Evolutionary conservation across 2,113 vertebrate species (phyloP), one percentile per base, ranked within the genome.

Genomic region (Desmodus rotundus): DNA sequence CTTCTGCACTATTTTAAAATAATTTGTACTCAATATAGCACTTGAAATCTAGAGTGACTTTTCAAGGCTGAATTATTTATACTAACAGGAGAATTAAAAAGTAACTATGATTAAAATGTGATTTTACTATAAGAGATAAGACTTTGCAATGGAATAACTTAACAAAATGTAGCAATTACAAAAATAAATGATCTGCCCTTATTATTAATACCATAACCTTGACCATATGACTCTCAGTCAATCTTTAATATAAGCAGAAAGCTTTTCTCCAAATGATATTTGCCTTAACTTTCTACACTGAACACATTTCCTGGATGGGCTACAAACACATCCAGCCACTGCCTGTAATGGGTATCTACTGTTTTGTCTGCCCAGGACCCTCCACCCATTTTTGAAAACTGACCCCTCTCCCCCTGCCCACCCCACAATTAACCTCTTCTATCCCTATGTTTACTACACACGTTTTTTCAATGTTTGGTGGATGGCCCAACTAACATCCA

Each of bases 1-100:
- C 16, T 38, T 96, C 68, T 54, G 24, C 15, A 61, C 61, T 77
- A 63, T 45, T 93, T 93, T 72, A 65, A 85, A 96, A 94, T 63
- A 83, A 94, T 41, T 43, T 38, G 5, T 72, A 68, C 10, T 85
- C 19, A 82, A 54, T 26, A 91, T 63, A 82, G 22, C 63, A 88
- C n/a, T 10, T 76, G 56, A 84, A 86, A 80, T 61, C 50, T 38
- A 83, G 16, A 88, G 11, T 67, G 11, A 63, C 56, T 83, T 81
- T 87, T 83, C 61, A 83, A n/a, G 12, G 36, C 5, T 93, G 36
- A 92, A 47, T 65, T 90, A 47, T n/a, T 56, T 85, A 72, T 28
- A 67, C 16, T 45, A 87, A 82, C 9, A 74, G 36, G 20, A 68
- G 33, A 95, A 81, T 52, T 81, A 73, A 67, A 56, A 91, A 31